Base-by-base conservation (phyloP, 2,888 invertebrate species). In the Macropis europaea region DNA sequence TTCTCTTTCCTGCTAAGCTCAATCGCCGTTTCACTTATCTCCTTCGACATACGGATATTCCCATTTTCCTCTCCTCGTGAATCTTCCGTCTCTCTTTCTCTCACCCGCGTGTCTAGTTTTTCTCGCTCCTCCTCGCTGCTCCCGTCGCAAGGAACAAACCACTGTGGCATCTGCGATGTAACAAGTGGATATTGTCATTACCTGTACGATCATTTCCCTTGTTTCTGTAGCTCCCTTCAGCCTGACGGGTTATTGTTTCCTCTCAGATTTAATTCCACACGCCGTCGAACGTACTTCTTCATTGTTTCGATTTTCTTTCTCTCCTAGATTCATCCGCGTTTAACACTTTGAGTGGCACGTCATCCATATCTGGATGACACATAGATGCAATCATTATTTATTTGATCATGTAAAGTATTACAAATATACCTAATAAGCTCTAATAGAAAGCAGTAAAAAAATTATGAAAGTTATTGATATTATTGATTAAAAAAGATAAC, bases 131-230 rank as follows among this genome's bases (percentile, higher is more conserved):
- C 32, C 54, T 43, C 64, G 32, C n/a, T 22, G 28, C 53, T 36
- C 52, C 32, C 47, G 42, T 56, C 48, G 7, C 32, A 28, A n/a
- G 42, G 45, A 64, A 60, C 61, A 56, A 59, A 56, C 54, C 60
- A 43, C 52, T 19, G 17, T 50, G 48, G 50, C 52, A 56, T 61
- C 59, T 40, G 42, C 75, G 69, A 83, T 69, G 83, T 85, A 85
- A 86, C 82, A 86, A 86, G 85, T 84, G 84, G 81, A 84, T 84
- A 84, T 82, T 76, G 73, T 83, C 82, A 76, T 82, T 81, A 79
- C 67, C 73, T 61, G 38, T 63, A 72, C 69, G 57, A 54, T 60
- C 42, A 45, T 45, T 43, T 42, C 53, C 50, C 26, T 45, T 19
- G n/a, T 26, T 28, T 34, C 24, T 43, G 34, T 22, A 59, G 36